Conservation (phyloP, 2,888 invertebrate genomes). For the Meganola albula region DNA sequence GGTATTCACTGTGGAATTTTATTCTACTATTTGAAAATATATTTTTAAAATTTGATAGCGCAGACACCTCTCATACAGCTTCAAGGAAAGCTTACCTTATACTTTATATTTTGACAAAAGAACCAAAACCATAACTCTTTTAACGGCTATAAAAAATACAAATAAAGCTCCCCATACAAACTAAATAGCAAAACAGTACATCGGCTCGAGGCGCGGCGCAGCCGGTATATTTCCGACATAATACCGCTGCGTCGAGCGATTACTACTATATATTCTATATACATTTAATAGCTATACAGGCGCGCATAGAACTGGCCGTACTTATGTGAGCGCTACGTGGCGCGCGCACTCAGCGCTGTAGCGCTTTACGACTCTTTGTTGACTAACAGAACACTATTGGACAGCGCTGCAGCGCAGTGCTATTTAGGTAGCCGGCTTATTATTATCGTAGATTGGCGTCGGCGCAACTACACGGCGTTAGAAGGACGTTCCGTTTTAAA, state of each 20-base stretch:
- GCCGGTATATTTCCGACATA: slow-evolving; percentile 79
- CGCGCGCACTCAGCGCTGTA: slow-evolving; percentile 49
- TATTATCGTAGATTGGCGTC: slow-evolving; percentile 79
- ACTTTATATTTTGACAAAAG: slow-evolving; percentile 67
- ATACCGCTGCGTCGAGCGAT: slow-evolving; percentile 79
- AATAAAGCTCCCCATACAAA: slow-evolving; percentile 74
- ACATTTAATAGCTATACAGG: slow-evolving; percentile 79
- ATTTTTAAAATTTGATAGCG: no score
- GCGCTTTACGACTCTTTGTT: slow-evolving; percentile 47
- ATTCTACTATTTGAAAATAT: no score
- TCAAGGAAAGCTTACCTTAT: slow-evolving; percentile 62
- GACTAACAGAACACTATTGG: slow-evolving; percentile 36
- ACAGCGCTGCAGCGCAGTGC: slow-evolving; percentile 61
- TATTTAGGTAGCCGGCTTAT: slow-evolving; percentile 69
- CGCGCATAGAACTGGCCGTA: slow-evolving; percentile 79
- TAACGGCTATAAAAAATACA: slow-evolving; percentile 65
- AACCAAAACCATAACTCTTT: slow-evolving; percentile 58
- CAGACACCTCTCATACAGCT: slow-evolving; percentile 55
- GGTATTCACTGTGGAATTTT: no score
- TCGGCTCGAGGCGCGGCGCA: slow-evolving; percentile 71
- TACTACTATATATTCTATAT: slow-evolving; percentile 79
- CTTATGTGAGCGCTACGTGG: slow-evolving; percentile 75
- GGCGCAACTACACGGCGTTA: slow-evolving; percentile 79
- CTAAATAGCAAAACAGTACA: slow-evolving; percentile 69
- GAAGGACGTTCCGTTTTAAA: slow-evolving; percentile 79